Evolutionary conservation across 2,113 vertebrate genomes (phyloP).

Genomic region (Pyxicephalus adspersus): DNA sequence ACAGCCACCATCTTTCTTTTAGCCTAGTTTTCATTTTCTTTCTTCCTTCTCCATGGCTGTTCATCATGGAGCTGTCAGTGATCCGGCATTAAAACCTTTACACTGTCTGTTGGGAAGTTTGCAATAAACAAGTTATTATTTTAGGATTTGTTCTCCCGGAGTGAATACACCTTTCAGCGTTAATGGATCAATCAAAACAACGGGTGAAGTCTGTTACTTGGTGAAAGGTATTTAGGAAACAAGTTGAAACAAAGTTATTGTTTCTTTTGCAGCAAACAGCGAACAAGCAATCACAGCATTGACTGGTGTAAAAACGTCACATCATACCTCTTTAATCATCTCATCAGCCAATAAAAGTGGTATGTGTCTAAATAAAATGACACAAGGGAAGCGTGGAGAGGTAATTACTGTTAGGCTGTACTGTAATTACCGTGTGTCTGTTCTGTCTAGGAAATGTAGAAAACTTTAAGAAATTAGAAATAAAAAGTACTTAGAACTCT

Average conservation of each 20-base stretch:
- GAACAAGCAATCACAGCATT: neutral
- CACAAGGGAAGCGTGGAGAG: neutral
- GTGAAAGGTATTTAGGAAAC: neutral
- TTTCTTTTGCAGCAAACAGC: neutral
- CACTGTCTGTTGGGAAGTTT: neutral
- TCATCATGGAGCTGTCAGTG: neutral
- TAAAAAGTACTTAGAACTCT: no score
- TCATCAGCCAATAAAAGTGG: neutral
- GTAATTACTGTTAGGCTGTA: no score
- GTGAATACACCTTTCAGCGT: neutral
- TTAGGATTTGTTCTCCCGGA: neutral
- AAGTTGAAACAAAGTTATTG: neutral
- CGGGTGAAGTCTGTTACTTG: neutral
- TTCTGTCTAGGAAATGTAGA: no score
- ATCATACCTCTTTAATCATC: conserved; percentile 3
- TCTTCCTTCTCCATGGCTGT: no score
- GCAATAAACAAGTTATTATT: neutral
- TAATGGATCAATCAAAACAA: conserved; percentile 7
- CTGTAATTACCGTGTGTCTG: no score
- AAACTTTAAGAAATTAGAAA: no score
- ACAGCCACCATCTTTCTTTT: no score
- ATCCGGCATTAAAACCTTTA: neutral
- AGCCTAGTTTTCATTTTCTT: no score
- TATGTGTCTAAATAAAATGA: neutral
- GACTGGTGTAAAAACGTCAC: neutral